phyloP scores from a whole-genome alignment of 2,797 vertebrate genomes.

The Muscicapa striata region DNA sequence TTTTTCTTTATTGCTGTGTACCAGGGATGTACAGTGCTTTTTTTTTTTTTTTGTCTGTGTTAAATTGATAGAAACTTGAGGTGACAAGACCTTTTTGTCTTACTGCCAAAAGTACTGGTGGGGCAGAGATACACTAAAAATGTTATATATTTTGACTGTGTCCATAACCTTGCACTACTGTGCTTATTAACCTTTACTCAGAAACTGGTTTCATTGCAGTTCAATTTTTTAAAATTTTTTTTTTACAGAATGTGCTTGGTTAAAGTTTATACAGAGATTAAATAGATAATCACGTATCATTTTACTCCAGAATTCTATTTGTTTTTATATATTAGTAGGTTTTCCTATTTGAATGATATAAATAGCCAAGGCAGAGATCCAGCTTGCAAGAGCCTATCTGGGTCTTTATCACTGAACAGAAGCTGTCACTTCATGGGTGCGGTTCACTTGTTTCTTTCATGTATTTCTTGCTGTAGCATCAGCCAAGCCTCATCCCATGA shows the following conservation, averaged over 20 bases:
- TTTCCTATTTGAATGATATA: conserved; percentile 36
- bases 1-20: neutral
- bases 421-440: conserved; percentile 51
- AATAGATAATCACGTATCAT: neutral
- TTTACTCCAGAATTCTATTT: neutral
- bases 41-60: neutral
- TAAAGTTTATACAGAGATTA: neutral
- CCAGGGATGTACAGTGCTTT: neutral
- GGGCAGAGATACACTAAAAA: neutral
- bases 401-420: conserved; percentile 47
- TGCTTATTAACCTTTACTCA: neutral
- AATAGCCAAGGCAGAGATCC: conserved; percentile 25
- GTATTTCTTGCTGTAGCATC: conserved; percentile 51
- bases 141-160: neutral
- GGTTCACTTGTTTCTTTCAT: conserved; percentile 61
- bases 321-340: neutral
- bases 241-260: neutral
- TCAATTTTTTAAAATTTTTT: neutral
- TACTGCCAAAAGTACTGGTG: neutral
- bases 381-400: conserved; percentile 30
- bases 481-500: conserved; percentile 54
- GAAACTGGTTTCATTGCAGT: neutral
- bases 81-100: neutral
- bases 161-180: neutral
- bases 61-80: neutral